Conservation (phyloP, 2,797 vertebrate species). For the Dermochelys coriacea region DNA sequence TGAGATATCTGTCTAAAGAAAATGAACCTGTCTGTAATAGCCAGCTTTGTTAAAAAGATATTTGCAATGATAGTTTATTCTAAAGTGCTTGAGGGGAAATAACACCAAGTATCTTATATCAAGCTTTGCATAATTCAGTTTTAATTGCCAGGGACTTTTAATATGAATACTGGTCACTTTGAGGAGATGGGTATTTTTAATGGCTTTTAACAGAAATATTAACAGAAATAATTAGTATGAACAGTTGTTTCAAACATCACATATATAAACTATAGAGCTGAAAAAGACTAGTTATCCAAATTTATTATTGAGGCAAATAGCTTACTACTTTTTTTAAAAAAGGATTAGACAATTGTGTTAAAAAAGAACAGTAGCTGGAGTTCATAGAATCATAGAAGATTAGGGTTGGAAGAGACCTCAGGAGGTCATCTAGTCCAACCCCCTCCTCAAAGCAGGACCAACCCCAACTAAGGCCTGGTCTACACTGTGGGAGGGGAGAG, state of each 20-base stretch:
- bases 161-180: neutral
- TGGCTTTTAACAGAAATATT: constrained; percentile 43
- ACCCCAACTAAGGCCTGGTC: too few relatives aligned
- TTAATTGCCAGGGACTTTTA: constrained; percentile 49
- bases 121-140: constrained; percentile 70
- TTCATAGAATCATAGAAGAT: too few relatives aligned
- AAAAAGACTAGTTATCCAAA: neutral
- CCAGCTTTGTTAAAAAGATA: neutral
- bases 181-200: neutral
- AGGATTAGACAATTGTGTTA: neutral
- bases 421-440: too few relatives aligned
- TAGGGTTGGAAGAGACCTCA: too few relatives aligned
- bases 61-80: constrained; percentile 19
- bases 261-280: neutral
- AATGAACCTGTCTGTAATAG: neutral
- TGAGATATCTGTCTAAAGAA: neutral
- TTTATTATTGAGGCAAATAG: neutral
- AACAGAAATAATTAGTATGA: neutral
- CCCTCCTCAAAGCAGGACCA: too few relatives aligned
- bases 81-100: constrained; percentile 2
- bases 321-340: neutral
- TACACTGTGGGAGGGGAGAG: too few relatives aligned
- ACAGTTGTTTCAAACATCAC: neutral
- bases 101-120: constrained; percentile 21
- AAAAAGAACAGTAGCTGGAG: neutral